These are phyloP conservation scores for Nomada fabriciana DNA, from an alignment of 2,888 invertebrate species.

Conservation along the genomic window DNA sequence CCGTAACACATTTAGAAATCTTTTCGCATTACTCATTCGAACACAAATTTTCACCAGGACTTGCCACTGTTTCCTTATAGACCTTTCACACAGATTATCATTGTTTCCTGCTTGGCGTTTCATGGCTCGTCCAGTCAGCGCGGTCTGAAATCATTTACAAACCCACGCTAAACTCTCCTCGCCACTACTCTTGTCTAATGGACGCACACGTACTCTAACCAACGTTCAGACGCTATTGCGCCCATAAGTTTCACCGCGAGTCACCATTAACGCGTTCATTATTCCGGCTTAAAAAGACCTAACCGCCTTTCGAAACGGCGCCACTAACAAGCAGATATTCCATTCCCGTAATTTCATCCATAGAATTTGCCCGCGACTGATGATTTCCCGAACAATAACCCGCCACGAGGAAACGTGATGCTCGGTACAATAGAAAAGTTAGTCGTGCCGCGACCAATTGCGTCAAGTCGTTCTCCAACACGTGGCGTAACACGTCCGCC, in stretches of 20 bases:
- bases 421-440: not conserved
- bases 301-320: not conserved
- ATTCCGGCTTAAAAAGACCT: not conserved
- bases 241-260: not conserved
- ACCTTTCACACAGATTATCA: no score
- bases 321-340: not conserved
- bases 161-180: not conserved
- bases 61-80: no score
- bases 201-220: not conserved
- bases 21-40: no score
- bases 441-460: not conserved
- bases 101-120: no score
- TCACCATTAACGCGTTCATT: slow-evolving; percentile 12
- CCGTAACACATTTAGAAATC: no score
- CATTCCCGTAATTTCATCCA: slow-evolving; percentile 13
- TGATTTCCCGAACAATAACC: not conserved
- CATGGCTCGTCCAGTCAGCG: no score
- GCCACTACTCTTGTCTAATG: not conserved
- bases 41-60: no score
- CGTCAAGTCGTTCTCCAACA: not conserved
- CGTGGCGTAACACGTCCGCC: slow-evolving; percentile 11
- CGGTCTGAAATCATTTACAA: no score
- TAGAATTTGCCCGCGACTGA: not conserved
- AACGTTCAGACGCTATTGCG: not conserved
- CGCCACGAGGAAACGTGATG: not conserved